Base-by-base conservation (phyloP, 2,113 vertebrate genomes). In the Poecilia latipinna region DNA sequence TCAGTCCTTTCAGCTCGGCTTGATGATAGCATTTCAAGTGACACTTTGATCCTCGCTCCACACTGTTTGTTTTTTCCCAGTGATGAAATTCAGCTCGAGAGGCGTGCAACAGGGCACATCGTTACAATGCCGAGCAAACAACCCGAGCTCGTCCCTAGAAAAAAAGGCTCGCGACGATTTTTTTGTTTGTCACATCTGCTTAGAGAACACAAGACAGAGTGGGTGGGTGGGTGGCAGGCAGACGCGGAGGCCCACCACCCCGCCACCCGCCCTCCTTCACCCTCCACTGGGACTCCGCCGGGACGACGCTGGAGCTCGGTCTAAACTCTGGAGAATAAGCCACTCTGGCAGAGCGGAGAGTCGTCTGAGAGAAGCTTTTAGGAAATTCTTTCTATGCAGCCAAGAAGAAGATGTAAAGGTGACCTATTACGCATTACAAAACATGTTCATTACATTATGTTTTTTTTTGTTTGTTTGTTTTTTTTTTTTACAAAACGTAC, bases 1-100 rank as follows among this genome's bases (percentile, higher is more conserved):
- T 92, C 92, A 90, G 89, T 86, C 85, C 82, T 82, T 84, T 83
- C 91, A 84, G 81, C 75, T 72, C 73, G 48, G 88, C 91, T 91
- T 92, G 90, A 94, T 90, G 91, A 87, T 77, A 85, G 84, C 86
- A 90, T 93, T 93, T 93, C 91, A 93, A 88, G 93, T 92, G 89
- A 88, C 90, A 86, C 92, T 94, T 94, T 93, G 92, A 93, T 93
- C 89, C 84, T 79, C 78, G 61, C 82, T 88, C 87, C 79, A 75
- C 86, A 76, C 87, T 90, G 90, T 91, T 90, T 92, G 90, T 92
- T 93, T 92, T 83, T 77, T 75, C 80, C 78, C 88, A 11, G 77
- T 92, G 91, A 92, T 93, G 92, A 93, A 91, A 91, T 84, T 69
- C 85, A 75, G 85, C 86, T 82, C 15, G 83, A 87, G 89, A 91